These are phyloP conservation scores for Lacerta viridis DNA, from an alignment of 2,797 vertebrate genomes.

Conservation along the genomic window DNA sequence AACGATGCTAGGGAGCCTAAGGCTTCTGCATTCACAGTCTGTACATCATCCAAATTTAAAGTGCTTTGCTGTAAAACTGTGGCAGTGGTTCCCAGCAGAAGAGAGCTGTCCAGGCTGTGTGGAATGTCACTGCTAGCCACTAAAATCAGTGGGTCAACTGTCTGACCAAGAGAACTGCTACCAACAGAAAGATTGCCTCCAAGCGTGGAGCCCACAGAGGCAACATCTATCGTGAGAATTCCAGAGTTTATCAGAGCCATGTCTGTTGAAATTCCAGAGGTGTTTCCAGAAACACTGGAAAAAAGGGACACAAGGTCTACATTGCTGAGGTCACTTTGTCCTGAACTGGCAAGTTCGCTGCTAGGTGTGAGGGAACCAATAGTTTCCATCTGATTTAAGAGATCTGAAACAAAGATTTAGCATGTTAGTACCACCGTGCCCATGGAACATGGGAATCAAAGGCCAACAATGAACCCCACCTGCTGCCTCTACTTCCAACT, in stretches of 20 bases:
- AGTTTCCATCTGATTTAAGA: slow-evolving; percentile 90
- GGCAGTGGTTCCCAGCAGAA: slow-evolving; percentile 78
- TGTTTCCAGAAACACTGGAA: slow-evolving; percentile 83
- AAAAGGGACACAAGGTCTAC: slow-evolving; percentile 94
- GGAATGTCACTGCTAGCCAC: slow-evolving; percentile 85
- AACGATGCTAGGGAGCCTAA: slow-evolving; percentile 88
- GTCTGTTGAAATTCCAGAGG: slow-evolving; percentile 85
- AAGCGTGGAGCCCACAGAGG: slow-evolving; percentile 86
- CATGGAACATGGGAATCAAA: neutral
- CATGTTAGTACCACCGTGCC: neutral
- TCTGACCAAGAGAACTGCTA: slow-evolving; percentile 81
- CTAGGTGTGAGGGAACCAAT: slow-evolving; percentile 90
- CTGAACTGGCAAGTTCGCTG: slow-evolving; percentile 89
- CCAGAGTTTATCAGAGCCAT: slow-evolving; percentile 90
- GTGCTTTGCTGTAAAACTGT: slow-evolving; percentile 89
- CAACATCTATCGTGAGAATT: slow-evolving; percentile 92
- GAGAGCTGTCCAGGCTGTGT: slow-evolving; percentile 87
- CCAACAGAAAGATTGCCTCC: slow-evolving; percentile 76
- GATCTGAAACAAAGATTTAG: slow-evolving; percentile 81
- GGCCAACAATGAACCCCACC: neutral
- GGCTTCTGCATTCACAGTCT: slow-evolving; percentile 88
- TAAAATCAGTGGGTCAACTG: slow-evolving; percentile 91
- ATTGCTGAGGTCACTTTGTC: slow-evolving; percentile 88
- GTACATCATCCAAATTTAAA: slow-evolving; percentile 90
- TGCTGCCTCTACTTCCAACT: neutral